Conservation (phyloP, 2,797 vertebrate genomes). For the Gallinago stenura region DNA sequence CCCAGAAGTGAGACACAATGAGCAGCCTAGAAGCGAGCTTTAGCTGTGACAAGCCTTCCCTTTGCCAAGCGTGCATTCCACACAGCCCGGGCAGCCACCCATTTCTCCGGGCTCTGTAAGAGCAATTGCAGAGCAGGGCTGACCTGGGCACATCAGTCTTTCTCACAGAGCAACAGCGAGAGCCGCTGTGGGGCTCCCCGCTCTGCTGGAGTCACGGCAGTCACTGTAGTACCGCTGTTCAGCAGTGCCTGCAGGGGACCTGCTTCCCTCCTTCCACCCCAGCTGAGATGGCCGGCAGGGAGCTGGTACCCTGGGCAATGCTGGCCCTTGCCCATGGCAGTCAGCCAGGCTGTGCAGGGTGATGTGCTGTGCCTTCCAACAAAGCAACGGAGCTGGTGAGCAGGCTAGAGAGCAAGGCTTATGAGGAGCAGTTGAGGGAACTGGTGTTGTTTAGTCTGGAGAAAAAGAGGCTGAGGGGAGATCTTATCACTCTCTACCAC, state of each 20-base stretch:
- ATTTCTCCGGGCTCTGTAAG: not conserved
- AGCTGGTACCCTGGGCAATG: not conserved
- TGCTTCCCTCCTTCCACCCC: not conserved
- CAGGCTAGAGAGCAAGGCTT: not conserved
- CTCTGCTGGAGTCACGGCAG: not conserved
- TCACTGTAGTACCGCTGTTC: rapidly evolving
- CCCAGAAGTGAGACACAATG: not conserved
- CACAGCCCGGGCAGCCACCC: rapidly evolving
- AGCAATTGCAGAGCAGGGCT: not conserved
- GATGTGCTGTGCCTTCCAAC: not conserved
- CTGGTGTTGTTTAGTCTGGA: no score
- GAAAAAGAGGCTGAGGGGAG: not conserved
- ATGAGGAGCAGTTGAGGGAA: no score
- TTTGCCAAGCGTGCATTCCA: not conserved
- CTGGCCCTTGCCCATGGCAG: not conserved
- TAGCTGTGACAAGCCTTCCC: not conserved
- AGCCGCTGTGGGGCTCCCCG: not conserved
- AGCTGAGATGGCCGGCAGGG: not conserved
- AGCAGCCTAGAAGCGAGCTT: not conserved
- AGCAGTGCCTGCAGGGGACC: not conserved
- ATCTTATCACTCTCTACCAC: not conserved
- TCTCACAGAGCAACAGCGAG: not conserved
- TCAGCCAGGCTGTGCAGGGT: not conserved
- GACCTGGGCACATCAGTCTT: not conserved
- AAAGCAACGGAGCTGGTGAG: not conserved